These are phyloP conservation scores for Pantherophis alleghaniensis DNA, from an alignment of 2,797 vertebrate genomes.

Conservation along the genomic window DNA sequence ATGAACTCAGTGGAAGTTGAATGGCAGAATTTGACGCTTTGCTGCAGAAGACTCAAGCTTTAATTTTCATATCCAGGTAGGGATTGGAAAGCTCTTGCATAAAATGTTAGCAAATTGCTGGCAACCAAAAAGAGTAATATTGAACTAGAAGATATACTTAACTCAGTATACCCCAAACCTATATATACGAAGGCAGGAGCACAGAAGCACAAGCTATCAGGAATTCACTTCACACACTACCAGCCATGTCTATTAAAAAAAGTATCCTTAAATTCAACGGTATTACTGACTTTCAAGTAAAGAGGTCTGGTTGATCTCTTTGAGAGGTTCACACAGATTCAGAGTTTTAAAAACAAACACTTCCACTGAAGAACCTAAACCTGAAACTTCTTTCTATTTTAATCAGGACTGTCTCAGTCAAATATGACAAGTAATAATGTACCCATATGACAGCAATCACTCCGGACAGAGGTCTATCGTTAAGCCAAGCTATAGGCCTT, in stretches of 20 bases:
- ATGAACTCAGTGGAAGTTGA: background rate
- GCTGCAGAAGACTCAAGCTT: background rate
- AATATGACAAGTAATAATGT: background rate
- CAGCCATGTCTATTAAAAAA: background rate
- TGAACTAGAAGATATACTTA: background rate
- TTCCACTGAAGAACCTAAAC: background rate
- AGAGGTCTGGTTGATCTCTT: background rate
- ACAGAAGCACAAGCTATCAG: background rate
- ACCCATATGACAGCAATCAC: background rate
- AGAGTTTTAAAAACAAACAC: background rate
- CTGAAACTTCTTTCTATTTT: background rate
- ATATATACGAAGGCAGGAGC: background rate
- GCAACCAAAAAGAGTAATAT: background rate
- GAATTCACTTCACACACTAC: background rate
- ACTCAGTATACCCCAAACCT: background rate
- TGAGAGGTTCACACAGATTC: background rate
- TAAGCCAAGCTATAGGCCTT: background rate
- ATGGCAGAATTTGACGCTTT: background rate
- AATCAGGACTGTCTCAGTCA: background rate
- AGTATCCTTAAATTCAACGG: background rate
- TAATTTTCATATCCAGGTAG: background rate
- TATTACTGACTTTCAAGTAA: background rate
- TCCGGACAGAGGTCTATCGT: background rate
- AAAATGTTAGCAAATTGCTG: background rate
- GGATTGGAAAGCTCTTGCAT: background rate